A percentile compares a stretch with the other conserved stretches of the same genome.
These are phyloP conservation scores for Crocallis elinguaria DNA, from an alignment of 2,888 invertebrate species.

Conservation along the genomic window DNA sequence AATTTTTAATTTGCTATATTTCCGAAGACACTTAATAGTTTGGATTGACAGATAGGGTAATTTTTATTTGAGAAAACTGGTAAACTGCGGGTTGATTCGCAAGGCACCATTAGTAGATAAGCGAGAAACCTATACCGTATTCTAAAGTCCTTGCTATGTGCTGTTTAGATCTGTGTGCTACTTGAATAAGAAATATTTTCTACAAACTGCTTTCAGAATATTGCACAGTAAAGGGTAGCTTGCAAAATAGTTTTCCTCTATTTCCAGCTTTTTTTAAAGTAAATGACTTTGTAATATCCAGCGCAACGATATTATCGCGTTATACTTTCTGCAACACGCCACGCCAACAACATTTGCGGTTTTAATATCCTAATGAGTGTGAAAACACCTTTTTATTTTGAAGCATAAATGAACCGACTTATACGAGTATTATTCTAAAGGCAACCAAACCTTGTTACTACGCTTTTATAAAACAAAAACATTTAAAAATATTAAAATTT, in stretches of 20 bases:
- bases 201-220: slow-evolving; percentile 5
- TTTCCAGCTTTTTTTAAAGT: slow-evolving; percentile 45
- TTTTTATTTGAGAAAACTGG: no score
- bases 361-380: slow-evolving; percentile 47
- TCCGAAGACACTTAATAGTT: not conserved
- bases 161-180: no score
- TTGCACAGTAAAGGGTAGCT: slow-evolving; percentile 6
- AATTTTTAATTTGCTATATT: not conserved
- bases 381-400: slow-evolving; percentile 3
- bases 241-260: no score
- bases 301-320: slow-evolving; percentile 59
- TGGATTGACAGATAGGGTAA: no score
- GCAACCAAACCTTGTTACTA: not conserved
- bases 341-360: slow-evolving; percentile 41
- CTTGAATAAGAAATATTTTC: no score
- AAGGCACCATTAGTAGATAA: no score
- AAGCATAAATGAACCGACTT: not conserved
- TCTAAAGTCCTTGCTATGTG: no score
- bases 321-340: slow-evolving; percentile 51
- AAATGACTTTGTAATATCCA: slow-evolving; percentile 64
- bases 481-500: no score
- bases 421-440: not conserved
- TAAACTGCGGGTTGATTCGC: no score
- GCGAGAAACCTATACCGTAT: no score
- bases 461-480: no score